phyloP scores from a whole-genome alignment of 2,797 vertebrate species.

The Fringilla coelebs region DNA sequence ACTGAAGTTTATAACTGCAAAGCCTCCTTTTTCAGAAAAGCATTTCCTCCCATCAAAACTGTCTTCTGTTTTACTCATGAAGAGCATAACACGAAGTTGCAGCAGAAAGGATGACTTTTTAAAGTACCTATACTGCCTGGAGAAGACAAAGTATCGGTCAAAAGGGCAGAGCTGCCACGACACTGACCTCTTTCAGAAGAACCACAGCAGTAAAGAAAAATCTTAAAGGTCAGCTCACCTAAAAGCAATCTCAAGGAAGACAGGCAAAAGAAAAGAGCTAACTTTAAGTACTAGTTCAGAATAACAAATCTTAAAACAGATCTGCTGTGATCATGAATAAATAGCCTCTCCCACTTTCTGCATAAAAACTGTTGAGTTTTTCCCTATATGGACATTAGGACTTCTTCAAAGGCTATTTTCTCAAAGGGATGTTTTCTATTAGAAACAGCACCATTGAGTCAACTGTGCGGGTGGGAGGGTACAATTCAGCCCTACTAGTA shows the following conservation, averaged over 20 bases:
- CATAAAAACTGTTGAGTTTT: fast-evolving
- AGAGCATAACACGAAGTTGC: background rate
- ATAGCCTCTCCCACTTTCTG: background rate
- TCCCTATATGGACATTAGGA: background rate
- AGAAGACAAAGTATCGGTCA: background rate
- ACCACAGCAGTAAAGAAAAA: background rate
- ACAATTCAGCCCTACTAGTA: background rate
- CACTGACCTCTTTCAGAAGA: background rate
- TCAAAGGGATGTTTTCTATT: background rate
- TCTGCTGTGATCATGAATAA: background rate
- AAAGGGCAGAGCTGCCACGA: slow-evolving; percentile 33
- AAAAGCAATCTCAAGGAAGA: background rate
- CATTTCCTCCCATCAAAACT: background rate
- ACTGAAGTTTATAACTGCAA: background rate
- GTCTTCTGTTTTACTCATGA: background rate
- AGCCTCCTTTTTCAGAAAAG: background rate
- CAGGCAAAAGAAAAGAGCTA: background rate
- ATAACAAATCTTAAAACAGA: background rate
- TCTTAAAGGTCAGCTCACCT: slow-evolving; percentile 41
- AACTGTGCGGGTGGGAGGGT: background rate
- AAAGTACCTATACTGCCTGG: background rate
- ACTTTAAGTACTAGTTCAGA: background rate
- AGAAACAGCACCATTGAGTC: background rate
- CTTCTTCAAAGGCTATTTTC: background rate
- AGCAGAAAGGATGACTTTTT: background rate